Conservation (phyloP, 2,888 invertebrate species). For the Euzetes globulus region DNA sequence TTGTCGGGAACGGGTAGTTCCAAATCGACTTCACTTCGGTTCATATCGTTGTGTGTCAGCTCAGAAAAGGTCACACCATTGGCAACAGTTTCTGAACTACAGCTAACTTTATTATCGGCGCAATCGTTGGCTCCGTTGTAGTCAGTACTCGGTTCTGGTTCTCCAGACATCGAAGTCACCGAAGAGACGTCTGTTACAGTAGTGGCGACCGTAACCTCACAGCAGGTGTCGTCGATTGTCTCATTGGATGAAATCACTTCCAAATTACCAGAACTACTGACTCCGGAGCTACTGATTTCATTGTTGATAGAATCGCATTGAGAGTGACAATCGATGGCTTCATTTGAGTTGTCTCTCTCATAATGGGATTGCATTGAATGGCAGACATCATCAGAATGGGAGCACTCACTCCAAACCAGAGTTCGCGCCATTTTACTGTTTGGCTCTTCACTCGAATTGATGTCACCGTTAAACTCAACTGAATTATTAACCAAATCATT, state of each 20-base stretch:
- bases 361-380: background rate
- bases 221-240: conserved; percentile 1
- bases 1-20: background rate
- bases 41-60: background rate
- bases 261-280: conserved; percentile 3
- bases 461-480: background rate
- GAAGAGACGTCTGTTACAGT: background rate
- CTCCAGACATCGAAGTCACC: background rate
- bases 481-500: background rate
- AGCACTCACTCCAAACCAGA: background rate
- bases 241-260: background rate
- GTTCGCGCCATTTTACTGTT: conserved; percentile 7
- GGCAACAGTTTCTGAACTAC: conserved; percentile 24
- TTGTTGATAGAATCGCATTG: conserved; percentile 10
- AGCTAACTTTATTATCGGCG: conserved; percentile 23
- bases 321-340: background rate
- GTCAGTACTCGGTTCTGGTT: background rate
- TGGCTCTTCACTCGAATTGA: conserved; percentile 14
- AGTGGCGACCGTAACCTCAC: conserved; percentile 17
- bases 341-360: background rate
- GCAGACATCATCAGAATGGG: conserved; percentile 14
- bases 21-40: background rate
- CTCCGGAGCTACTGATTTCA: conserved; percentile 26
- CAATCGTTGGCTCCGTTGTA: background rate
- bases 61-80: background rate